Base-by-base conservation (phyloP, 2,888 invertebrate genomes). In the Lacanobia oleracea region DNA sequence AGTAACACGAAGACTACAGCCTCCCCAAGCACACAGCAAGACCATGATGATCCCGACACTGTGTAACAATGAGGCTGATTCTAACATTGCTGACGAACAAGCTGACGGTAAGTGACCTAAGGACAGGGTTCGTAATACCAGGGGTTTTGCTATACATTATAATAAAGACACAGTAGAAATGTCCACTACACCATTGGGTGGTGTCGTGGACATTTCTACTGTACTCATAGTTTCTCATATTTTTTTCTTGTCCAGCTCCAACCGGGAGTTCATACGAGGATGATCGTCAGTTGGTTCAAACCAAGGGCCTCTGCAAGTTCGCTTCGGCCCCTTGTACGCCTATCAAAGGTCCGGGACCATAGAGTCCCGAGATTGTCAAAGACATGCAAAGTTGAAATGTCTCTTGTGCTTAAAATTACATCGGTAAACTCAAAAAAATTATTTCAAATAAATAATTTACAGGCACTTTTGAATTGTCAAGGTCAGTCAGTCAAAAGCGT, bases 11-110 rank as follows among this genome's bases (percentile, higher is more conserved):
- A 94, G 74, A n/a, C 72, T 61, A 27, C 78, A 91, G 66, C 93
- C 94, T 77, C 91, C 91, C 89, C 93, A 86, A 54, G 90, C 91
- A 88, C 94, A 93, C 40, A 93, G 92, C 77, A 93, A 89, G 53
- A 90, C 86, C 72, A 92, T 85, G 75, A 93, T 85, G 60, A 92
- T 91, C 67, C 92, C 92, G 62, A 93, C 83, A 75, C 91, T 90
- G 80, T 61, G 50, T 51, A 59, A 77, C 43, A 77, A 79, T 54
- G 45, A 81, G 8, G 59, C 27, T 45, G 21, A 33, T 77, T 69
- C 59, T 65, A 65, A 66, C n/a, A 71, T 45, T 61, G 37, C 8
- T 33, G 18, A 53, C 4, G n/a, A 43, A 43, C 2, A 75, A 12
- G 43, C 23, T 43, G 51, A 18, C 0, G 16, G 12, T 12, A 9